These are phyloP conservation scores for Oreotrochilus melanogaster DNA, from an alignment of 2,113 vertebrate species.

Conservation along the genomic window DNA sequence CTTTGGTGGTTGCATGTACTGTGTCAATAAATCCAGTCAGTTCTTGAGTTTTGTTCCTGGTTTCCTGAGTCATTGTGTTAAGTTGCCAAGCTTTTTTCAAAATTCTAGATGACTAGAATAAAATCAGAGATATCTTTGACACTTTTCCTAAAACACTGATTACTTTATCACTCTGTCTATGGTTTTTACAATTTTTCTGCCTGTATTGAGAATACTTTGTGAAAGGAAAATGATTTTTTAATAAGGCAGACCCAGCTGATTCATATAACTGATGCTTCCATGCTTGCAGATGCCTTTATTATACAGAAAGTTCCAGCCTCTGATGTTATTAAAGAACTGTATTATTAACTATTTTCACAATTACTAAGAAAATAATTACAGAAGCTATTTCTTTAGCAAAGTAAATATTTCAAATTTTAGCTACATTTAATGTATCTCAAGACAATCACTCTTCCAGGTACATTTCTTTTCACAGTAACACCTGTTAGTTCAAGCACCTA, in stretches of 20 bases:
- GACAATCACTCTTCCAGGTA: neutral
- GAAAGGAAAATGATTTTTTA: neutral
- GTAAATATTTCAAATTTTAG: neutral
- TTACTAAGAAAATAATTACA: neutral
- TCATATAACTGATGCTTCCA: neutral
- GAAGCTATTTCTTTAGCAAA: neutral
- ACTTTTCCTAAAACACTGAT: neutral
- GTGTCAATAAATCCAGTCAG: conserved; percentile 75
- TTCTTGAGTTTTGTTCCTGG: conserved; percentile 72
- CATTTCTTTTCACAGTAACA: neutral
- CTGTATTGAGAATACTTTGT: neutral
- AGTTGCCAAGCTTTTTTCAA: conserved; percentile 65
- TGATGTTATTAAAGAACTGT: neutral
- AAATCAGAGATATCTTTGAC: conserved; percentile 26
- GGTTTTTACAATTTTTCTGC: neutral
- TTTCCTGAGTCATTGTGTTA: conserved; percentile 61
- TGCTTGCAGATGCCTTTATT: neutral
- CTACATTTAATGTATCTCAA: neutral
- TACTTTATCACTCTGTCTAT: neutral
- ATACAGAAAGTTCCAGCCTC: neutral
- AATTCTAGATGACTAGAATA: conserved; percentile 75
- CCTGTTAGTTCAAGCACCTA: neutral
- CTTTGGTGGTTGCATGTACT: conserved; percentile 78
- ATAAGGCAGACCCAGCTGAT: neutral
- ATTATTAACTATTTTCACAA: neutral